phyloP scores from a whole-genome alignment of 1,140 invertebrate species.

The Heliconius congener region DNA sequence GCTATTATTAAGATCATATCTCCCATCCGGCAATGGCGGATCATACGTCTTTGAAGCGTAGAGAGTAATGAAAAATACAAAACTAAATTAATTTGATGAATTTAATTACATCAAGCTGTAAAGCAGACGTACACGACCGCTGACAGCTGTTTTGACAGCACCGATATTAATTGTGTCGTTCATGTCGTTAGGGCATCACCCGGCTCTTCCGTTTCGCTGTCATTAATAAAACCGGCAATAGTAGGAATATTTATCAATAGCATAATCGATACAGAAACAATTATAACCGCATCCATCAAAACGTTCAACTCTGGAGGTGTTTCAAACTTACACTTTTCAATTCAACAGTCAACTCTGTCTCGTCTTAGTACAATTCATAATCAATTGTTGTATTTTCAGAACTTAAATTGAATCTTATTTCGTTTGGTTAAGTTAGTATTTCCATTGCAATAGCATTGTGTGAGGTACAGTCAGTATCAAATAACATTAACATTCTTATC shows the following conservation, averaged over 20 bases:
- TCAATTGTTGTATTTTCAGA: constrained; percentile 31
- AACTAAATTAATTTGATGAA: constrained; percentile 42
- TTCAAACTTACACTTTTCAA: constrained; percentile 46
- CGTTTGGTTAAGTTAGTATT: constrained; percentile 43
- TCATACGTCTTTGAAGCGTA: background rate
- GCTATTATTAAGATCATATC: background rate
- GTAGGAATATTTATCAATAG: constrained; percentile 81
- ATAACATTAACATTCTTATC: constrained; percentile 81
- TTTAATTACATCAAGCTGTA: constrained; percentile 66
- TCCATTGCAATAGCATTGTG: constrained; percentile 38
- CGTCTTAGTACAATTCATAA: constrained; percentile 45
- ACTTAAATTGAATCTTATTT: constrained; percentile 49
- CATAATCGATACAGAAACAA: constrained; percentile 82
- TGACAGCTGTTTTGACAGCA: constrained; percentile 79
- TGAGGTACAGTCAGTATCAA: constrained; percentile 62
- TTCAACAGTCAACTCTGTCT: constrained; percentile 46
- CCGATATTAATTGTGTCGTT: constrained; percentile 79
- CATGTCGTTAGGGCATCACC: constrained; percentile 72
- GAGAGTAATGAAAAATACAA: constrained; percentile 34
- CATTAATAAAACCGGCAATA: constrained; percentile 82
- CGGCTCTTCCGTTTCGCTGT: constrained; percentile 76
- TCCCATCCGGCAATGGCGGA: background rate
- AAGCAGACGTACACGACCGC: constrained; percentile 51
- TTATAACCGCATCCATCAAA: constrained; percentile 81
- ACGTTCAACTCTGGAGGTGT: constrained; percentile 71